These are phyloP conservation scores for Myotis planiceps DNA, from an alignment of 2,797 vertebrate species.

Conservation along the genomic window DNA sequence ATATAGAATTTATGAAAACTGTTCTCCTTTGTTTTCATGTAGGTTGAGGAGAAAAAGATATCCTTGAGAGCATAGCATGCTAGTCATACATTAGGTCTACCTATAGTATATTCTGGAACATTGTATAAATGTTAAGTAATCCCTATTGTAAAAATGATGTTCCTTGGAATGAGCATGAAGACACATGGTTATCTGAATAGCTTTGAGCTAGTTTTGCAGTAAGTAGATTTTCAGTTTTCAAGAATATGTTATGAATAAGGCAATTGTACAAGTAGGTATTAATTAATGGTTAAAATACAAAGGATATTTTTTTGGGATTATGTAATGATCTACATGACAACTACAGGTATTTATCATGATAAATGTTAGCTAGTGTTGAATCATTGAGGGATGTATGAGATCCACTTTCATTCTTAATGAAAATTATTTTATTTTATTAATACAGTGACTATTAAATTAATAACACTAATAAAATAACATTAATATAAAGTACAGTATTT, in stretches of 20 bases:
- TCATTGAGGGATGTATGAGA: conserved; percentile 63
- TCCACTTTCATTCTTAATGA: conserved; percentile 78
- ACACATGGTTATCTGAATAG: conserved; percentile 43
- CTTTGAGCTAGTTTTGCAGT: conserved; percentile 56
- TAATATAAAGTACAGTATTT: conserved; percentile 71
- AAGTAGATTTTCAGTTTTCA: conserved; percentile 32
- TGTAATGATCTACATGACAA: conserved; percentile 72
- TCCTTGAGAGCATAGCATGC: conserved; percentile 21
- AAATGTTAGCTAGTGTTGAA: conserved; percentile 69
- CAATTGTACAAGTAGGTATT: conserved; percentile 71
- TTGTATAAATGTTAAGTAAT: conserved; percentile 65
- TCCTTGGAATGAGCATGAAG: conserved; percentile 31
- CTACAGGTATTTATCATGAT: conserved; percentile 75
- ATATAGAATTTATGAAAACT: not conserved
- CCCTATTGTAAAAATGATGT: conserved; percentile 58
- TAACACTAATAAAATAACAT: conserved; percentile 72
- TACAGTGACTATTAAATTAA: conserved; percentile 77
- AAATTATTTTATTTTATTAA: conserved; percentile 80
- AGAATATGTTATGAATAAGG: conserved; percentile 62
- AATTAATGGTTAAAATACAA: conserved; percentile 77
- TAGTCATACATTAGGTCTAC: conserved; percentile 49
- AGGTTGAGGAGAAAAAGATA: not conserved
- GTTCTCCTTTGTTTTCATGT: conserved; percentile 43
- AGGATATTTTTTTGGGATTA: conserved; percentile 62
- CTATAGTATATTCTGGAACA: conserved; percentile 6